Evolutionary conservation across 2,888 invertebrate species (phyloP).

Genomic region (Cheilosia vernalis): DNA sequence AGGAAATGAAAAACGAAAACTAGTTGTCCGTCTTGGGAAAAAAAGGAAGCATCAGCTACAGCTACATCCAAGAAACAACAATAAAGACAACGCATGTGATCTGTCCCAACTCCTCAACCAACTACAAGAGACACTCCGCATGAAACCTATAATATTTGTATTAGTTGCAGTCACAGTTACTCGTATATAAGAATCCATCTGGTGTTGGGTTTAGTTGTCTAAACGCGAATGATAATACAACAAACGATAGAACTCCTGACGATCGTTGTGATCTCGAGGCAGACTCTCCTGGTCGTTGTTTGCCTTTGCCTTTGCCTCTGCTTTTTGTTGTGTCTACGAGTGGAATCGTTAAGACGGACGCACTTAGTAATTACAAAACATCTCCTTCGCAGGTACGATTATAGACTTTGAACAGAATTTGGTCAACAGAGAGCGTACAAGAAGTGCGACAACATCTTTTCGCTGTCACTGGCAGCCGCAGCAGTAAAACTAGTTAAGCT

Average conservation of each 20-base stretch:
- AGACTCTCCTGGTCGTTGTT: slow-evolving; percentile 11
- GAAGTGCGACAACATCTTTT: slow-evolving; percentile 62
- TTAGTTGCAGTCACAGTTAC: slow-evolving; percentile 42
- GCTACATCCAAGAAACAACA: slow-evolving; percentile 29
- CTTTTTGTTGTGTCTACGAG: slow-evolving; percentile 35
- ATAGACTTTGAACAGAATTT: slow-evolving; percentile 45
- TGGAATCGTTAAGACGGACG: slow-evolving; percentile 54
- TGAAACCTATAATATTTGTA: slow-evolving; percentile 49
- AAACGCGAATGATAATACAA: slow-evolving; percentile 59
- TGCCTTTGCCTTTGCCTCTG: slow-evolving; percentile 23
- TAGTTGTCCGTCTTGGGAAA: slow-evolving; percentile 40
- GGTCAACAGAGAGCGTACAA: slow-evolving; percentile 29
- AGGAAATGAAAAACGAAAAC: slow-evolving; percentile 56
- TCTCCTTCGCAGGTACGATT: neutral
- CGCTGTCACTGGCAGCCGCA: slow-evolving; percentile 20
- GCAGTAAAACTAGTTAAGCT: slow-evolving; percentile 43
- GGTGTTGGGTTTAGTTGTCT: slow-evolving; percentile 10
- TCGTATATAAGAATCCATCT: slow-evolving; percentile 40
- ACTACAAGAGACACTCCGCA: slow-evolving; percentile 9
- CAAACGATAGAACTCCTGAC: slow-evolving; percentile 47
- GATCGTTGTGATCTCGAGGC: slow-evolving; percentile 44
- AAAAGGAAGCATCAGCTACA: neutral
- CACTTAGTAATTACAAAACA: slow-evolving; percentile 57
- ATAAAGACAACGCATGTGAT: slow-evolving; percentile 47
- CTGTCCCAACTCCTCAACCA: slow-evolving; percentile 22